A percentile compares a stretch with the other conserved stretches of the same genome.
These are phyloP conservation scores for Laothoe populi DNA, from an alignment of 2,888 invertebrate genomes.

Conservation along the genomic window DNA sequence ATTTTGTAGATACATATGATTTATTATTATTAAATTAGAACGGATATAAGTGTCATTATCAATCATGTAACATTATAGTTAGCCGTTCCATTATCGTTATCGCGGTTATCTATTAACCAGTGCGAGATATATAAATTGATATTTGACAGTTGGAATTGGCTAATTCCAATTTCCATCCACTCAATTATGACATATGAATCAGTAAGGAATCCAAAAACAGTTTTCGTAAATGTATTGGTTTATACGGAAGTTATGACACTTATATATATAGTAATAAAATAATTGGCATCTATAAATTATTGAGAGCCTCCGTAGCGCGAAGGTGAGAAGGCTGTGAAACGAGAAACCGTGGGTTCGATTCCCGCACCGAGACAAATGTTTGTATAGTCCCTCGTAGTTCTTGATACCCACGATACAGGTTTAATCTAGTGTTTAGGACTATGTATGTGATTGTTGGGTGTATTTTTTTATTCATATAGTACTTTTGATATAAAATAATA, in stretches of 20 bases:
- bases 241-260: not conserved
- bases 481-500: too few relatives aligned
- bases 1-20: constrained; percentile 59
- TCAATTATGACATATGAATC: constrained; percentile 17
- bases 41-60: constrained; percentile 56
- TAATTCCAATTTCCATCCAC: constrained; percentile 15
- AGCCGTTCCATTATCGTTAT: constrained; percentile 27
- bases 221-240: not conserved
- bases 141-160: constrained; percentile 14
- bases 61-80: constrained; percentile 48
- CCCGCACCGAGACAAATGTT: too few relatives aligned
- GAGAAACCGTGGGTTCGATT: too few relatives aligned
- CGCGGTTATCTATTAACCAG: constrained; percentile 27
- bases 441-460: too few relatives aligned
- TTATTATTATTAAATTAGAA: constrained; percentile 57
- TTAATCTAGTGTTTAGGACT: too few relatives aligned
- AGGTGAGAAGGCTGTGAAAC: too few relatives aligned
- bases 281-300: too few relatives aligned
- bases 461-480: too few relatives aligned
- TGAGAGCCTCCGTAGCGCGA: too few relatives aligned
- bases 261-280: not conserved
- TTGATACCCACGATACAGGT: too few relatives aligned
- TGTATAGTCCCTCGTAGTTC: too few relatives aligned
- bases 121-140: constrained; percentile 21
- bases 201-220: not conserved